These are phyloP conservation scores for Rhyacophila evoluta DNA, from an alignment of 2,888 invertebrate genomes.

Conservation along the genomic window DNA sequence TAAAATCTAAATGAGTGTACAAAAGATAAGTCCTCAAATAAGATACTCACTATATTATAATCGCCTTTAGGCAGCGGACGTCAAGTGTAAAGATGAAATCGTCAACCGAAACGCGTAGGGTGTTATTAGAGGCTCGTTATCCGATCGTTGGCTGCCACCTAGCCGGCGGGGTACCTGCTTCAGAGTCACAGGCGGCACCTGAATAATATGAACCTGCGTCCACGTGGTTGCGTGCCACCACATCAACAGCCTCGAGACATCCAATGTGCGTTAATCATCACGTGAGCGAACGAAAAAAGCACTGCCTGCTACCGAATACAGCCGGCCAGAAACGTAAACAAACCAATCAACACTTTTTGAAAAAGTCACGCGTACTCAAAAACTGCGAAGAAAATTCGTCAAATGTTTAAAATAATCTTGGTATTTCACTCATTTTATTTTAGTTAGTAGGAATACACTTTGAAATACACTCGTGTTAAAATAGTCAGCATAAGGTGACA, in stretches of 20 bases:
- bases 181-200: background rate
- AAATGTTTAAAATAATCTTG: too few species aligned
- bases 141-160: conserved; percentile 11
- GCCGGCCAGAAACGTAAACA: background rate
- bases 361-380: too few species aligned
- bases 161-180: conserved; percentile 18
- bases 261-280: background rate
- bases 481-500: background rate
- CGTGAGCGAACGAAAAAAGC: background rate
- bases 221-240: conserved; percentile 2
- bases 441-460: background rate
- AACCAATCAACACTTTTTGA: background rate
- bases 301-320: background rate
- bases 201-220: conserved; percentile 5
- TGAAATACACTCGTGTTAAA: background rate
- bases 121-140: conserved; percentile 21
- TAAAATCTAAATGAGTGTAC: background rate
- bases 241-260: background rate
- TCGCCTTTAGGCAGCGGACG: background rate
- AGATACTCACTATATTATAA: conserved; percentile 4
- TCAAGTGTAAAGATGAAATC: conserved; percentile 8
- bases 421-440: too few species aligned
- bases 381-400: too few species aligned
- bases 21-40: background rate
- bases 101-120: background rate